Percentiles rank a stretch among this genome's conserved stretches.
Evolutionary conservation across 2,888 invertebrate genomes (phyloP).

Genomic region (Pyrocoelia pectoralis): DNA sequence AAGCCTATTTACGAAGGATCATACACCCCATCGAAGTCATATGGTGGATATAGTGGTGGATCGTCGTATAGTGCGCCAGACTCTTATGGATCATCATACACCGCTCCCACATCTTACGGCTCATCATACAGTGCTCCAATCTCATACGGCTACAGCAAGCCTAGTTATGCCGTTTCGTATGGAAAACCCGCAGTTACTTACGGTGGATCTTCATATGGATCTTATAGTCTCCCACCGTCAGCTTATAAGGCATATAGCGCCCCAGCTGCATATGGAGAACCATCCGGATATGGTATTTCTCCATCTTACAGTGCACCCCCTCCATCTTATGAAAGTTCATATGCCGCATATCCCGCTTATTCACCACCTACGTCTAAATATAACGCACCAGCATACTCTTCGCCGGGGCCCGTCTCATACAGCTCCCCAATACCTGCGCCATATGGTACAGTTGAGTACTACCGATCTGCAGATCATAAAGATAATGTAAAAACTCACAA

Average conservation of each 20-base stretch:
- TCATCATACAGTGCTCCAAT: constrained; percentile 32
- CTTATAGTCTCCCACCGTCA: constrained; percentile 28
- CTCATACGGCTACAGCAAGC: constrained; percentile 6
- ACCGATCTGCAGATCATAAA: constrained; percentile 1
- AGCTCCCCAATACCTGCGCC: not conserved
- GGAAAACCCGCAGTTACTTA: constrained; percentile 12
- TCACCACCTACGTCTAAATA: constrained; percentile 39
- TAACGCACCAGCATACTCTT: constrained; percentile 39
- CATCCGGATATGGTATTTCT: constrained; percentile 5
- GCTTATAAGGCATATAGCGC: constrained; percentile 4
- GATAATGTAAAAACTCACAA: not conserved
- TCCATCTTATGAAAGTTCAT: constrained; percentile 8
- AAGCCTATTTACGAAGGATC: no score
- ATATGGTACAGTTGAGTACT: not conserved
- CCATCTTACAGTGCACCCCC: constrained; percentile 25
- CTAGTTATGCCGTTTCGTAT: constrained; percentile 20
- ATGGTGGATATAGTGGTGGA: not conserved
- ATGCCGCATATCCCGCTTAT: constrained; percentile 30
- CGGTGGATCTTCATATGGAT: no score
- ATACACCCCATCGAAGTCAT: no score
- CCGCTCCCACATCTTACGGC: constrained; percentile 19
- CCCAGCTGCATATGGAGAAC: constrained; percentile 8
- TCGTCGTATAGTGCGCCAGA: not conserved
- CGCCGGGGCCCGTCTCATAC: no score
- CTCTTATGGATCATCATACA: constrained; percentile 27